Conservation (phyloP, 53 echinoderm and acorn worm genomes). For the Holothuria leucospilota region DNA sequence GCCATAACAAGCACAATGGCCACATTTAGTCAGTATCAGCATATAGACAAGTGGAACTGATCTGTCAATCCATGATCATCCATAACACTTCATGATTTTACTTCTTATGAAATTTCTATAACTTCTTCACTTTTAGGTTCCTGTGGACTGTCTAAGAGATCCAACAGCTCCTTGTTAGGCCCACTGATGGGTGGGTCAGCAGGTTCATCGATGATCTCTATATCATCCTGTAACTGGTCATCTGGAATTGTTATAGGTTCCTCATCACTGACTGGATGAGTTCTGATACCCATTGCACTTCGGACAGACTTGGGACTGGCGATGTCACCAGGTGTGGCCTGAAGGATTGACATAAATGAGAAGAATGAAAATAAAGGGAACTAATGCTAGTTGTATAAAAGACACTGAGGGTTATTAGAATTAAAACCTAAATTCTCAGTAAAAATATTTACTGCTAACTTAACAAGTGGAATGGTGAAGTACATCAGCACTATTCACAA, state of each 20-base stretch:
- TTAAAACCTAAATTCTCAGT: too few species aligned
- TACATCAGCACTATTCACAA: too few species aligned
- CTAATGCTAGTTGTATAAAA: too few species aligned
- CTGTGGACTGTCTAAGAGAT: conserved; percentile 28
- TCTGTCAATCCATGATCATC: too few species aligned
- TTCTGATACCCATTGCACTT: conserved; percentile 78
- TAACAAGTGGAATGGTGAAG: too few species aligned
- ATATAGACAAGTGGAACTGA: too few species aligned
- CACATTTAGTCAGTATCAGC: too few species aligned
- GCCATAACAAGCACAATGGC: too few species aligned
- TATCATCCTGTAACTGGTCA: not conserved
- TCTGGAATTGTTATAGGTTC: conserved; percentile 11
- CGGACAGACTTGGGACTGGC: conserved; percentile 65
- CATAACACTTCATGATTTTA: too few species aligned
- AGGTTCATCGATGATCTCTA: conserved; percentile 15
- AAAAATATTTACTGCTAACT: too few species aligned
- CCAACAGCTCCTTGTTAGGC: conserved; percentile 23
- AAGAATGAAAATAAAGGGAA: too few species aligned
- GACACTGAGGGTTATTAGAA: too few species aligned
- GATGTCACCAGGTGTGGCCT: conserved; percentile 76
- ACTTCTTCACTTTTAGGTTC: conserved; percentile 1
- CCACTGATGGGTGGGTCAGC: conserved; percentile 1
- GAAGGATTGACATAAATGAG: not conserved
- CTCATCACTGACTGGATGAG: conserved; percentile 38
- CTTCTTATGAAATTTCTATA: not conserved